A percentile compares a stretch with the other conserved stretches of the same genome.
Conservation (phyloP, 1,140 invertebrate species). For the Conus betulinus region DNA sequence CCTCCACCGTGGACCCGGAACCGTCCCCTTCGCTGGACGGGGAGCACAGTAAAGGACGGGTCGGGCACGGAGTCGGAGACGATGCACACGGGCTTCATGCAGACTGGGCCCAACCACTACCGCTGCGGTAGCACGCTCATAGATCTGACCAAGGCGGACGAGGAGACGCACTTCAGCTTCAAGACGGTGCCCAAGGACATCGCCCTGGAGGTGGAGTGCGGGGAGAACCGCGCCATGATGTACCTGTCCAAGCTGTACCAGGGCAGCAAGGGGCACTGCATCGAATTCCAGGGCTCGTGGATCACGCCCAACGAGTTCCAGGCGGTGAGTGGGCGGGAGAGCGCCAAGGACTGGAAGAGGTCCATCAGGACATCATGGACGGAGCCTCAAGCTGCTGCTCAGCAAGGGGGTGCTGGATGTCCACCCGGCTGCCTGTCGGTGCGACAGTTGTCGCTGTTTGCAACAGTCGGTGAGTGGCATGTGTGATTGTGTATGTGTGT, state of each 20-base stretch:
- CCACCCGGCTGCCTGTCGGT: constrained; percentile 76
- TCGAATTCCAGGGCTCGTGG: constrained; percentile 74
- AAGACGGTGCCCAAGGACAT: constrained; percentile 69
- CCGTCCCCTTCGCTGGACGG: constrained; percentile 8
- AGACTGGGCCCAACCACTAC: constrained; percentile 49
- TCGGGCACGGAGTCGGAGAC: constrained; percentile 36
- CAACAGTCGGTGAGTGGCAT: constrained; percentile 52
- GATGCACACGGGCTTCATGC: constrained; percentile 51
- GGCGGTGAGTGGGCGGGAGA: constrained; percentile 76
- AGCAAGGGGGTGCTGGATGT: constrained; percentile 76
- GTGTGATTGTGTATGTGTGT: not conserved
- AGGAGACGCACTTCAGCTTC: constrained; percentile 65
- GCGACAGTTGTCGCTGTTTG: constrained; percentile 68
- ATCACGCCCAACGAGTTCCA: constrained; percentile 79
- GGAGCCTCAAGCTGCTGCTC: constrained; percentile 77
- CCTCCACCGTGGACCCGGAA: not conserved
- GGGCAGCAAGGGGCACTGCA: constrained; percentile 76
- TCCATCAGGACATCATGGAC: constrained; percentile 77
- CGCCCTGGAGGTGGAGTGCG: constrained; percentile 76
- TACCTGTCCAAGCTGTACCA: constrained; percentile 75
- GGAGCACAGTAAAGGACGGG: constrained; percentile 32
- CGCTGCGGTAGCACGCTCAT: constrained; percentile 50
- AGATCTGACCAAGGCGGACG: constrained; percentile 49
- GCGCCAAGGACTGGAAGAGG: constrained; percentile 79
- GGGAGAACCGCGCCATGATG: constrained; percentile 72